Evolutionary conservation across 1,140 invertebrate species (phyloP).

Genomic region (Solen grandis): DNA sequence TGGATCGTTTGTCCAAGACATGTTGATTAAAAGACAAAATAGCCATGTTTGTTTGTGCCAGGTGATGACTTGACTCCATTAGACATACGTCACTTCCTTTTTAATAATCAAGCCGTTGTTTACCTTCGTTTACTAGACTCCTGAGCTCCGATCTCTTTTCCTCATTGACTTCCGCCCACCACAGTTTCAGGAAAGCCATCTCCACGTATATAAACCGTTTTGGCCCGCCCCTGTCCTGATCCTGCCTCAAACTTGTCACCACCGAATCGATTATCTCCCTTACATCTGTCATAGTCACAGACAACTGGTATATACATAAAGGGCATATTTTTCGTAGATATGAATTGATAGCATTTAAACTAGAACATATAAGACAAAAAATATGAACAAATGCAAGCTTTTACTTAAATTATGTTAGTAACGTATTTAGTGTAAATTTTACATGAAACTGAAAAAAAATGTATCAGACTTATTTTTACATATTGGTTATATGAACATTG

Average conservation of each 20-base stretch:
- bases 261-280: constrained; percentile 33
- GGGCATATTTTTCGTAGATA: neutral
- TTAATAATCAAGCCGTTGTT: too few species aligned
- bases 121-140: constrained; percentile 71
- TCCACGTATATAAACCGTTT: constrained; percentile 85
- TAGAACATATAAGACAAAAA: neutral
- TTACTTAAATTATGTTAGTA: neutral
- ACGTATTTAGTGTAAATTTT: neutral
- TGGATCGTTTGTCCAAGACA: too few species aligned
- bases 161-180: constrained; percentile 91
- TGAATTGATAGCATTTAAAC: neutral
- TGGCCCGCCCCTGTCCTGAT: neutral
- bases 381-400: too few species aligned
- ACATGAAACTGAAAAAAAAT: too few species aligned
- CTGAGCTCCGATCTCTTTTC: constrained; percentile 80
- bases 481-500: too few species aligned
- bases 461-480: too few species aligned
- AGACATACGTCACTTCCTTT: too few species aligned
- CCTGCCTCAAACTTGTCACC: constrained; percentile 17
- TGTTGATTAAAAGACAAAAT: too few species aligned
- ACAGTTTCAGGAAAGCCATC: constrained; percentile 94
- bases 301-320: neutral
- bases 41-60: too few species aligned
- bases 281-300: constrained; percentile 17
- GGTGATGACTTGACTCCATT: too few species aligned